A percentile compares a stretch with the other conserved stretches of the same genome.
These are phyloP conservation scores for Parthenolecanium corni DNA, from an alignment of 2,888 invertebrate genomes.

Conservation along the genomic window DNA sequence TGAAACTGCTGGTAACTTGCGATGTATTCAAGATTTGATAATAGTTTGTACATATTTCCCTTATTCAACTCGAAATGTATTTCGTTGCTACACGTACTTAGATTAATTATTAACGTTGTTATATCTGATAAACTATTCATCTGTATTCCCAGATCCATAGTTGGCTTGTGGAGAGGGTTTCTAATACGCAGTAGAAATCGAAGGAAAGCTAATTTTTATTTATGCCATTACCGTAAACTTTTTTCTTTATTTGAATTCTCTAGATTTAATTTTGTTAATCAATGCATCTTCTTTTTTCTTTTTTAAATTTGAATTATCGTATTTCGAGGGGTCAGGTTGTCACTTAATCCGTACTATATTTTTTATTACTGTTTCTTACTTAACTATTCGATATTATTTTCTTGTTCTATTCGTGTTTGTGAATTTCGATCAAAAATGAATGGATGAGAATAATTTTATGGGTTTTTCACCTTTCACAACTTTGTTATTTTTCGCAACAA, in stretches of 20 bases:
- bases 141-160: constrained; percentile 56
- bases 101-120: constrained; percentile 6
- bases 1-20: constrained; percentile 6
- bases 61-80: constrained; percentile 19
- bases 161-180: constrained; percentile 71
- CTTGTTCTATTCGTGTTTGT: background rate
- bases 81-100: constrained; percentile 1
- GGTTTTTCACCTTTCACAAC: too few species aligned
- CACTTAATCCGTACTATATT: background rate
- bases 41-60: constrained; percentile 18
- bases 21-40: constrained; percentile 9
- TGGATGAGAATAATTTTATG: too few species aligned
- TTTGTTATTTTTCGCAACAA: too few species aligned
- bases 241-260: constrained; percentile 1
- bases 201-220: constrained; percentile 39
- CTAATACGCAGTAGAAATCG: constrained; percentile 66
- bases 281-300: background rate
- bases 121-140: constrained; percentile 5
- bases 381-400: background rate
- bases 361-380: background rate
- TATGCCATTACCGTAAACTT: background rate
- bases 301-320: background rate
- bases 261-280: background rate
- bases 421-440: too few species aligned
- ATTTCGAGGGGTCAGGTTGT: background rate